phyloP scores from a whole-genome alignment of 53 echinoderm and acorn worm species.

The Stichopus horrens region DNA sequence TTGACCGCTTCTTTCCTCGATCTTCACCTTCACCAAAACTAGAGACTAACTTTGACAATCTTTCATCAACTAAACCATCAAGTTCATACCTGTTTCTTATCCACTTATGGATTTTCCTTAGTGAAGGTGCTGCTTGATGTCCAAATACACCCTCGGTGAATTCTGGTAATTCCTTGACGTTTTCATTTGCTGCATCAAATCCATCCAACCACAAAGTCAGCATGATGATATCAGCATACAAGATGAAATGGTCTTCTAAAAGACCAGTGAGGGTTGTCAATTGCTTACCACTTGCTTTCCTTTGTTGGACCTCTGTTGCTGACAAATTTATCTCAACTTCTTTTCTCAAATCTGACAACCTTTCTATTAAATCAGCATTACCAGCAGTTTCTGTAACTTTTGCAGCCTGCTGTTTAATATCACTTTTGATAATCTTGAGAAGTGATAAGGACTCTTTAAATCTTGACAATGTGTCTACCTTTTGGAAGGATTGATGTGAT shows the following conservation, averaged over 20 bases:
- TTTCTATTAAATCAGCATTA: not conserved
- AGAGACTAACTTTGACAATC: conserved; percentile 2
- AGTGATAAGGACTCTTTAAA: conserved; percentile 14
- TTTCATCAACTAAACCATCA: conserved; percentile 28
- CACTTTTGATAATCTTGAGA: conserved; percentile 11
- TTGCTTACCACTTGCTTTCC: conserved; percentile 10
- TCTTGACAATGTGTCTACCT: not conserved
- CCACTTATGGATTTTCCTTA: conserved; percentile 29
- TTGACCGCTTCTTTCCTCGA: conserved; percentile 15
- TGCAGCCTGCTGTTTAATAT: not conserved
- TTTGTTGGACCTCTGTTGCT: conserved; percentile 29
- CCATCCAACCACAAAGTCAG: conserved; percentile 30
- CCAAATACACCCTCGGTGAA: conserved; percentile 18
- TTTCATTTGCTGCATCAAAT: not conserved
- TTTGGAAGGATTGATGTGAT: not conserved
- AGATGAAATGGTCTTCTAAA: conserved; percentile 32
- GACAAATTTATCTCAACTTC: conserved; percentile 16
- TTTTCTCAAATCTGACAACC: not conserved
- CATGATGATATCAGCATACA: conserved; percentile 17
- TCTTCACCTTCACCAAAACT: not conserved
- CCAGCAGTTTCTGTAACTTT: not conserved
- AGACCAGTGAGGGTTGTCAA: not conserved
- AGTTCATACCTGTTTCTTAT: conserved; percentile 28
- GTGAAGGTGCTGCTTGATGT: not conserved
- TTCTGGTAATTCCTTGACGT: not conserved